Evolutionary conservation across 2,113 vertebrate genomes (phyloP).

Genomic region (Falco punctatus): DNA sequence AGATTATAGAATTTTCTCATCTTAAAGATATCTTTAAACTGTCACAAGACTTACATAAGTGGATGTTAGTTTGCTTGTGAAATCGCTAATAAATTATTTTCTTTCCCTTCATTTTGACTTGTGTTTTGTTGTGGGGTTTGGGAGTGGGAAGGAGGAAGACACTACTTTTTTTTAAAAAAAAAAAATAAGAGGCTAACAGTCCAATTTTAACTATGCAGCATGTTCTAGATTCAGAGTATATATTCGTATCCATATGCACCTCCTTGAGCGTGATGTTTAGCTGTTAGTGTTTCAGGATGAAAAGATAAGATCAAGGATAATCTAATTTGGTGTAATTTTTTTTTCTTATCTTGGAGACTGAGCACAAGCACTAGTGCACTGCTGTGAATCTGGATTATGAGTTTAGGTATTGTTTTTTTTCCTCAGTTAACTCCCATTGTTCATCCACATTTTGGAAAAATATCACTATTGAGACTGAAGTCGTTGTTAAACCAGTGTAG

Average conservation of each 20-base stretch:
- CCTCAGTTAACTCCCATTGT: neutral
- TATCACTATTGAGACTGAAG: neutral
- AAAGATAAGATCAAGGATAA: neutral
- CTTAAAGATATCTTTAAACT: slow-evolving; percentile 41
- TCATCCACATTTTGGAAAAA: neutral
- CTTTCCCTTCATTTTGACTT: slow-evolving; percentile 23
- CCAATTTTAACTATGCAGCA: neutral
- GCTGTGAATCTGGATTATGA: neutral
- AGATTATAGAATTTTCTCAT: neutral
- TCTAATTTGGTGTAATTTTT: neutral
- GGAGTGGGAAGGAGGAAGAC: neutral
- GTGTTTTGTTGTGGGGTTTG: neutral
- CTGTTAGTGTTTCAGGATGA: neutral
- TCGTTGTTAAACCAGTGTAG: neutral
- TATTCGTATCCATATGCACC: neutral
- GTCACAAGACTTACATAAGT: neutral
- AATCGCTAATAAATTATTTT: slow-evolving; percentile 78
- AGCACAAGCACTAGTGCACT: neutral
- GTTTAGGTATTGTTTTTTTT: neutral
- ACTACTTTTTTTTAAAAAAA: neutral
- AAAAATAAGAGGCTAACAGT: neutral
- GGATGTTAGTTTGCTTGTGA: slow-evolving; percentile 38
- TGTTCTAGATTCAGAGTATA: neutral
- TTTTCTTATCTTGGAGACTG: neutral
- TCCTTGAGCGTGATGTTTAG: neutral